Evolutionary conservation across 2,888 invertebrate species (phyloP).

Genomic region (Dromius quadrimaculatus): DNA sequence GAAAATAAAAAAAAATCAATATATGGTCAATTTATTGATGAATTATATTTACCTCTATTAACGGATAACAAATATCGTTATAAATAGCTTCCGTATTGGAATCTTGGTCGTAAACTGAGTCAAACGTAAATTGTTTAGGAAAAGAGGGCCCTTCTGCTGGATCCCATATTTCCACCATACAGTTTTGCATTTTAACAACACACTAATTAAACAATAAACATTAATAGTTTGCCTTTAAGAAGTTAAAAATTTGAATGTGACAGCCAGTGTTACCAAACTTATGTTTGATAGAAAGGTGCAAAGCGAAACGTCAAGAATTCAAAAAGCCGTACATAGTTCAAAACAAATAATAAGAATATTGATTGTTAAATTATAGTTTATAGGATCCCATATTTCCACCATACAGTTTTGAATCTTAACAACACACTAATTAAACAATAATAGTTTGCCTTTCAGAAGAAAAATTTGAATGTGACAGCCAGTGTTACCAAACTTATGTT

Average conservation of each 20-base stretch:
- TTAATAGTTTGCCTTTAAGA: neutral
- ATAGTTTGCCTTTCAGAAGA: neutral
- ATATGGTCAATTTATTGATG: neutral
- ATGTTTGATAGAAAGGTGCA: no score
- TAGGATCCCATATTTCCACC: constrained; percentile 76
- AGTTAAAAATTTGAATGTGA: neutral
- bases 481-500: no score
- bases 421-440: constrained; percentile 68
- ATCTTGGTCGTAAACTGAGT: constrained; percentile 83
- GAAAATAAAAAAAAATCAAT: constrained; percentile 53
- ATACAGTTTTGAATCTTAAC: constrained; percentile 74
- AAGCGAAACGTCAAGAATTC: no score
- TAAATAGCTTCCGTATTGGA: constrained; percentile 88
- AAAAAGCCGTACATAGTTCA: no score
- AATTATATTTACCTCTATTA: constrained; percentile 76
- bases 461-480: neutral
- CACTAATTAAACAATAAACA: constrained; percentile 65
- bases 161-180: constrained; percentile 74
- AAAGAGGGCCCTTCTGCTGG: constrained; percentile 72
- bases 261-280: constrained; percentile 9
- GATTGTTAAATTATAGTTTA: no score
- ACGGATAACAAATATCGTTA: constrained; percentile 86
- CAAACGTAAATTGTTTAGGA: constrained; percentile 83
- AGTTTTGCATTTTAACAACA: constrained; percentile 75
- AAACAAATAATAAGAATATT: no score